Evolutionary conservation across 2,797 vertebrate genomes (phyloP), one percentile per base, ranked within the genome.

Genomic region (Diglossa cyanea): DNA sequence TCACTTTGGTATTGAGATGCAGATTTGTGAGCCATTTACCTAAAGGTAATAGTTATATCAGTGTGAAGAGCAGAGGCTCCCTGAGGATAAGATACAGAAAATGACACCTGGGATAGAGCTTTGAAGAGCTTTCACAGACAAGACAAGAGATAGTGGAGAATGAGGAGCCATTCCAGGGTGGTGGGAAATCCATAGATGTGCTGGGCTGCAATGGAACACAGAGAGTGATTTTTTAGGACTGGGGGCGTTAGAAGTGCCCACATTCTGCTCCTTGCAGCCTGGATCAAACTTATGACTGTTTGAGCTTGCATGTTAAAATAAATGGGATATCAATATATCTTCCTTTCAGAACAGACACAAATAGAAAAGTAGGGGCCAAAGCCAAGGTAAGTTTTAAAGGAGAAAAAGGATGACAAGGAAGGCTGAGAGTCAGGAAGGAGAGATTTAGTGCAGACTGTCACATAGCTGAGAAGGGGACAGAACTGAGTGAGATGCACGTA

Each of bases 11-110:
- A 93, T 94, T 94, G 93, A 95, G 60, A 91, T 94, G 93, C 54
- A 97, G 86, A 97, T 95, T 85, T 89, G 81, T 28, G 31, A 91
- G 75, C 84, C 82, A 48, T 89, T 95, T 74, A 95, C 68, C 81
- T 89, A 61, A 74, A 85, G 83, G 68, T 95, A 93, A 94, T 85
- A 91, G 83, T 73, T 77, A 17, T 61, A 93, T 85, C 74, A 48
- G 86, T 91, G 88, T 86, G 92, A 95, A 95, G 63, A 80, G 35
- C 68, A 72, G 65, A 92, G 86, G 71, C 51, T 94, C 54, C 80
- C 84, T 79, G 80, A 94, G 80, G 86, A 89, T 92, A 91, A 94
- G 86, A 92, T 95, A 57, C 33, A 76, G 93, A 94, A 84, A 78
- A 88, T 91, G 86, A 71, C 68, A 86, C 66, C 39, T 78, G 25